Evolutionary conservation across 2,888 invertebrate genomes (phyloP).

Genomic region (Philopedon plagiatum): DNA sequence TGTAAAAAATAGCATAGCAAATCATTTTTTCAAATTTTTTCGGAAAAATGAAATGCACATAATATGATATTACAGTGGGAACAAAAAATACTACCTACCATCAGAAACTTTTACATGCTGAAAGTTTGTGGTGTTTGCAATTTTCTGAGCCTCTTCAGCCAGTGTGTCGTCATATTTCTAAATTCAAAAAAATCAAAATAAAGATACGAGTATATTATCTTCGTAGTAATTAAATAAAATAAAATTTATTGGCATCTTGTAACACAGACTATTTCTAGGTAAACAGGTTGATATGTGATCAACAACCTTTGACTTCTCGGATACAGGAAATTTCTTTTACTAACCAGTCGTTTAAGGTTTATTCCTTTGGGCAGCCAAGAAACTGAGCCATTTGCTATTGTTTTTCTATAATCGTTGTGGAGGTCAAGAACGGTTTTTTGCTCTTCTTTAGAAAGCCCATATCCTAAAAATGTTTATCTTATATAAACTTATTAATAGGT

Average conservation of each 20-base stretch:
- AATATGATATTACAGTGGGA: too few species aligned
- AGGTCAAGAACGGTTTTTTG: constrained; percentile 75
- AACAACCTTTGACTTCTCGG: too few species aligned
- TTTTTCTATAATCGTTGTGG: constrained; percentile 82
- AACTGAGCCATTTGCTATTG: constrained; percentile 80
- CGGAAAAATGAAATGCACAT: too few species aligned
- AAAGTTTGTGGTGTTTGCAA: constrained; percentile 51
- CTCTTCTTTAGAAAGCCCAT: constrained; percentile 16
- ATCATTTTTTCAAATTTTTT: too few species aligned
- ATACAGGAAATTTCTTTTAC: too few species aligned
- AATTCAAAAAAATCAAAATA: constrained; percentile 12
- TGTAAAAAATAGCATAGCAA: too few species aligned
- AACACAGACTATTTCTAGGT: too few species aligned
- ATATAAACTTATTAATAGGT: too few species aligned
- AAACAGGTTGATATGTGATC: too few species aligned
- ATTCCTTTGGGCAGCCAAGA: background rate
- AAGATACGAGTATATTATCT: too few species aligned
- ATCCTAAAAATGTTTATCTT: constrained; percentile 3
- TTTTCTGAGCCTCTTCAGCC: constrained; percentile 53
- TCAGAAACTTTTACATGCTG: constrained; percentile 50
- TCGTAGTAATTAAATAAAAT: too few species aligned
- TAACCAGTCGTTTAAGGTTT: constrained; percentile 18
- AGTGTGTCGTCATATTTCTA: constrained; percentile 53
- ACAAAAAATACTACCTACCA: constrained; percentile 43
- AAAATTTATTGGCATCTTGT: too few species aligned